A percentile compares a stretch with the other conserved stretches of the same genome.
Conservation (phyloP, 2,797 vertebrate species). For the Leuciscus waleckii region DNA sequence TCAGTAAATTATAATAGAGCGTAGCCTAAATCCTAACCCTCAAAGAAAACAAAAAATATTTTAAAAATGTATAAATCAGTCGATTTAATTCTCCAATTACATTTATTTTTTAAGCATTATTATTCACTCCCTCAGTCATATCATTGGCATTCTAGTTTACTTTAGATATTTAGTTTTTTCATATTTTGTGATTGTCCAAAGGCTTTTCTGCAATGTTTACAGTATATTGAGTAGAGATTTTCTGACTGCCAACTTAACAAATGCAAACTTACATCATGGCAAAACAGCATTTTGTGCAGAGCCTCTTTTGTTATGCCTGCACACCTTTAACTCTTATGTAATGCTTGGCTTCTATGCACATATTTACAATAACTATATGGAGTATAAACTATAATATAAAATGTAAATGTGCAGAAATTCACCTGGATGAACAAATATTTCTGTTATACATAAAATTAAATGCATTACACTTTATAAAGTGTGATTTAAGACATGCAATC, state of each 20-base stretch:
- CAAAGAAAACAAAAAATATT: neutral
- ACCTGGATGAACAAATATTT: neutral
- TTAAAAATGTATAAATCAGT: neutral
- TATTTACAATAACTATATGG: slow-evolving; percentile 13
- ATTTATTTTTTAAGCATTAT: neutral
- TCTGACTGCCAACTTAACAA: neutral
- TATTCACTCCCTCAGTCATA: neutral
- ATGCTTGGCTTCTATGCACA: neutral
- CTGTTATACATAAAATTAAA: neutral
- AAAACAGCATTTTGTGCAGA: neutral
- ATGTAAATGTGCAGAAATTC: neutral
- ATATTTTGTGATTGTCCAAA: neutral
- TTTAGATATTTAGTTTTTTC: neutral
- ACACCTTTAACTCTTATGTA: slow-evolving; percentile 10
- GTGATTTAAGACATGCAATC: neutral
- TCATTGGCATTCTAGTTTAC: neutral
- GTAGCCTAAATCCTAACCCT: too few relatives aligned
- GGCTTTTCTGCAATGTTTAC: neutral
- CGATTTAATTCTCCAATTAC: neutral
- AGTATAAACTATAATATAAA: neutral
- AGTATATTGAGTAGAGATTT: neutral
- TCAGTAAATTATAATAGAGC: neutral
- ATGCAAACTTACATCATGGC: neutral
- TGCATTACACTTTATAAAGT: neutral
- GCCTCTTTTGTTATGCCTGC: neutral